Conservation (phyloP, 1,140 invertebrate species). For the Heliconius melpomene region DNA sequence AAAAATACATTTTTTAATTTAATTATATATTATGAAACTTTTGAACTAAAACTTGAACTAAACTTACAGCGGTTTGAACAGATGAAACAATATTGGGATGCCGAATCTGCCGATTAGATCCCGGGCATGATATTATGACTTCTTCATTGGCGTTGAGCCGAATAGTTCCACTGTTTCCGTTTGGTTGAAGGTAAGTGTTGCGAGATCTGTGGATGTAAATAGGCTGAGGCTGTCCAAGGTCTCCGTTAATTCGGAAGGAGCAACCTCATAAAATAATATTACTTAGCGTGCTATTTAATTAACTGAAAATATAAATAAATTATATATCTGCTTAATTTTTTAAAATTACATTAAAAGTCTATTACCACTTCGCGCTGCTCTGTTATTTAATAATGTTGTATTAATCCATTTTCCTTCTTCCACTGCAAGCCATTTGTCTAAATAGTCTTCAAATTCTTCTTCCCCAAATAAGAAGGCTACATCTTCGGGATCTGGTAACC, state of each 20-base stretch:
- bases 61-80: slow-evolving; percentile 57
- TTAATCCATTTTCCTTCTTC: slow-evolving; percentile 56
- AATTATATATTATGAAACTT: not conserved
- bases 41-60: not conserved
- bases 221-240: slow-evolving; percentile 68
- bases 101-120: slow-evolving; percentile 45
- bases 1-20: not conserved
- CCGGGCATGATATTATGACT: slow-evolving; percentile 60
- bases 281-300: too few relatives aligned
- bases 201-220: slow-evolving; percentile 51
- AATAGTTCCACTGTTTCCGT: slow-evolving; percentile 56
- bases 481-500: slow-evolving; percentile 50
- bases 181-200: slow-evolving; percentile 49
- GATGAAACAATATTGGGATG: slow-evolving; percentile 53
- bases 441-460: slow-evolving; percentile 71
- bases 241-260: slow-evolving; percentile 60
- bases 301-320: too few relatives aligned
- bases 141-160: slow-evolving; percentile 52
- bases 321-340: too few relatives aligned
- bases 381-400: slow-evolving; percentile 24
- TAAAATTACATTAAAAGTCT: not conserved
- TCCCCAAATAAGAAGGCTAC: slow-evolving; percentile 58
- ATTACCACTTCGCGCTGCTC: slow-evolving; percentile 49
- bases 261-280: slow-evolving; percentile 48
- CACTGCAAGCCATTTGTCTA: slow-evolving; percentile 62